Percentiles rank a stretch among this genome's conserved stretches.
Evolutionary conservation across 2,797 vertebrate species (phyloP).

Genomic region (Benthosema pterotum): DNA sequence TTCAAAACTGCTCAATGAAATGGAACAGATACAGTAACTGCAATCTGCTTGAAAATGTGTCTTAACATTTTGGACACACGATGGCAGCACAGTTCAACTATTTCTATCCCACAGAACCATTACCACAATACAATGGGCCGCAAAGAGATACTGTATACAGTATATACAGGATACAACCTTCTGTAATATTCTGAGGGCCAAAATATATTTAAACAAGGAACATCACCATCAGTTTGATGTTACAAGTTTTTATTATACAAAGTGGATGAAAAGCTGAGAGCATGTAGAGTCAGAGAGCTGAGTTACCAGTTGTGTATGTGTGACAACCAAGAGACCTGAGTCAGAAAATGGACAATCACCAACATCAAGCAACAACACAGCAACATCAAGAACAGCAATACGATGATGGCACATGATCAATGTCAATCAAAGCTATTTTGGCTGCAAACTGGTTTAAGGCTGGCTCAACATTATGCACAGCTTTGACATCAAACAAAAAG

Average conservation of each 20-base stretch:
- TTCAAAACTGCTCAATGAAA: no score
- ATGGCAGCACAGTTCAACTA: conserved; percentile 19
- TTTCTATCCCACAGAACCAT: not conserved
- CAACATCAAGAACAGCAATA: no score
- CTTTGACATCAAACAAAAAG: not conserved
- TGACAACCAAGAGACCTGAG: conserved; percentile 53
- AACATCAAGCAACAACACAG: conserved; percentile 26
- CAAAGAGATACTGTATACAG: no score
- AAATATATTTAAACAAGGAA: not conserved
- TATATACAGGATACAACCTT: no score
- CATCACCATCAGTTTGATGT: conserved; percentile 26
- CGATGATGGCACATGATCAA: not conserved
- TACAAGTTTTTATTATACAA: conserved; percentile 66
- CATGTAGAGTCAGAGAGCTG: conserved; percentile 57
- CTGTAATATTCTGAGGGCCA: no score
- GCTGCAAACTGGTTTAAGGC: not conserved
- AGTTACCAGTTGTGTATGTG: conserved; percentile 50
- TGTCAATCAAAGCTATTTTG: not conserved
- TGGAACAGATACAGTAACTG: no score
- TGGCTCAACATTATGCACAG: not conserved
- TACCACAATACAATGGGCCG: not conserved
- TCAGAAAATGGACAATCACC: conserved; percentile 34
- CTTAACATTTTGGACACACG: conserved; percentile 40
- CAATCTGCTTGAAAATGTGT: no score
- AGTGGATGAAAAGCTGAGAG: conserved; percentile 42